Evolutionary conservation across 2,888 invertebrate genomes (phyloP).

Genomic region (Branchellion lobata): DNA sequence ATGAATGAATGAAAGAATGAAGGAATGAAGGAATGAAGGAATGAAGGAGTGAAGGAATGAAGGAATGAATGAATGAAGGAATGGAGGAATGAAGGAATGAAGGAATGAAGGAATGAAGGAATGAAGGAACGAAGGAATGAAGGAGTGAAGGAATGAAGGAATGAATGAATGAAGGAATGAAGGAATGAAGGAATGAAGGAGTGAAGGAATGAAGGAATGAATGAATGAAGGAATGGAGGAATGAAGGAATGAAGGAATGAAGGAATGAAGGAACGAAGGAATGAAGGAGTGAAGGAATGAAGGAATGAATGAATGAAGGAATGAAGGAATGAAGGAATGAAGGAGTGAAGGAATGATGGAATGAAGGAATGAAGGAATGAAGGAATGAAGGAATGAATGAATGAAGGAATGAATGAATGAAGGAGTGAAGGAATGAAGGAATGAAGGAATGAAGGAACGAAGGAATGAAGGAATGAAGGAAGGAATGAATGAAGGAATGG

Average conservation of each 20-base stretch:
- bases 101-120: not conserved
- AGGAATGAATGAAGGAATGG: constrained; percentile 5
- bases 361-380: constrained; percentile 17
- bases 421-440: not conserved
- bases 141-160: not conserved
- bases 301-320: constrained; percentile 8
- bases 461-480: constrained; percentile 6
- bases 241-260: not conserved
- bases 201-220: not conserved
- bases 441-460: not conserved
- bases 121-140: not conserved
- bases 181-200: constrained; percentile 17
- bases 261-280: not conserved
- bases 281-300: not conserved
- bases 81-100: not conserved
- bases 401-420: not conserved
- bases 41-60: not conserved
- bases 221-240: not conserved
- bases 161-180: constrained; percentile 12
- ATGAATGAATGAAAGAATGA: constrained; percentile 25
- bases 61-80: not conserved
- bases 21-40: not conserved
- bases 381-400: not conserved
- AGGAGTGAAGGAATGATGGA: not conserved
- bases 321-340: not conserved